These are phyloP conservation scores for Balaenoptera acutorostrata DNA, from an alignment of 2,113 vertebrate species.

Conservation along the genomic window DNA sequence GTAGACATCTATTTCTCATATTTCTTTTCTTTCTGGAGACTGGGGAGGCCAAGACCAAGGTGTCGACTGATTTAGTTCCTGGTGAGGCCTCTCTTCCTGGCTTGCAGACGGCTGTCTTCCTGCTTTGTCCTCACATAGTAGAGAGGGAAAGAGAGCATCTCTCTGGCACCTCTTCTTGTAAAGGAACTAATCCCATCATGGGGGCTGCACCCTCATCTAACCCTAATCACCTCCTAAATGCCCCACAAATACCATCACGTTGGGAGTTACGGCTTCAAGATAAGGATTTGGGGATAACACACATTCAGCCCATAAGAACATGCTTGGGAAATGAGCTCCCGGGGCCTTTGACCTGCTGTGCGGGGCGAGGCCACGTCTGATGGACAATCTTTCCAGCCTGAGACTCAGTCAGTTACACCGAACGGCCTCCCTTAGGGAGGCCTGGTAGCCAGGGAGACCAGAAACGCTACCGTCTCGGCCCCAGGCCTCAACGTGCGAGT, in stretches of 20 bases:
- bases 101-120: neutral
- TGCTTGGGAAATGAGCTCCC: neutral
- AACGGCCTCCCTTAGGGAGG: fast-evolving
- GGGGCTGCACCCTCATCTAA: neutral
- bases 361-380: fast-evolving
- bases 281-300: fast-evolving
- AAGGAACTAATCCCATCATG: neutral
- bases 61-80: neutral
- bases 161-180: neutral
- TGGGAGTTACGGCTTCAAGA: fast-evolving
- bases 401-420: neutral
- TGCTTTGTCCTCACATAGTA: neutral
- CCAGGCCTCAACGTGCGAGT: fast-evolving
- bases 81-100: neutral
- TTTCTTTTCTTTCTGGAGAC: neutral
- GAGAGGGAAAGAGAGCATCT: neutral
- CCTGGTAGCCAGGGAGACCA: fast-evolving
- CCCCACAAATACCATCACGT: fast-evolving
- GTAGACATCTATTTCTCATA: fast-evolving
- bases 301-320: fast-evolving
- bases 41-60: neutral
- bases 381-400: neutral
- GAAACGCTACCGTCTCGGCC: fast-evolving
- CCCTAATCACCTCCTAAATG: neutral
- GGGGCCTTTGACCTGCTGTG: fast-evolving